phyloP scores from a whole-genome alignment of 2,888 invertebrate genomes.

The Eupithecia abbreviata region DNA sequence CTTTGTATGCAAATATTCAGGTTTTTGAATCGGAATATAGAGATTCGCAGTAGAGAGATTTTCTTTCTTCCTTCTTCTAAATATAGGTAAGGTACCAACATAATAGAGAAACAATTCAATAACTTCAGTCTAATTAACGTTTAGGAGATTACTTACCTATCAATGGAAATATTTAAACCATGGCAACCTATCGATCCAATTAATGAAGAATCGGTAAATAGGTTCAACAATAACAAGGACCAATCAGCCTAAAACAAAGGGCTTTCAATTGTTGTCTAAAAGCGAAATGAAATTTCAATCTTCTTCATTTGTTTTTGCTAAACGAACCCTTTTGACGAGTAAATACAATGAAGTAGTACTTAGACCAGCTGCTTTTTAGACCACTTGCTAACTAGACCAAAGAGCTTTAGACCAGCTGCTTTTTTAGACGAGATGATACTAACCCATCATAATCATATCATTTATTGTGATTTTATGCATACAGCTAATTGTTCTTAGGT shows the following conservation, averaged over 20 bases:
- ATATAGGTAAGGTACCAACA: neutral
- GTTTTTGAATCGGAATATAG: too few relatives aligned
- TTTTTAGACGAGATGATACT: too few relatives aligned
- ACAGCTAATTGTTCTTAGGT: too few relatives aligned
- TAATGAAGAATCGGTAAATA: slow-evolving; percentile 13
- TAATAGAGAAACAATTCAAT: neutral
- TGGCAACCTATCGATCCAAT: slow-evolving; percentile 31
- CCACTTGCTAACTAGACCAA: too few relatives aligned
- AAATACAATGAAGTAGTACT: too few relatives aligned
- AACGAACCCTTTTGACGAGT: neutral
- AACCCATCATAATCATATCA: too few relatives aligned
- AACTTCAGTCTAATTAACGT: slow-evolving; percentile 24
- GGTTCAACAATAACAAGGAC: neutral
- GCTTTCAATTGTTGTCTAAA: slow-evolving; percentile 16
- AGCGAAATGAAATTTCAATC: neutral
- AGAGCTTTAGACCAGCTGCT: too few relatives aligned
- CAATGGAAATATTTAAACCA: slow-evolving; percentile 25
- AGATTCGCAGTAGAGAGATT: too few relatives aligned
- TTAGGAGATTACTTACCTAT: slow-evolving; percentile 12
- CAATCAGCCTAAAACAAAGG: neutral
- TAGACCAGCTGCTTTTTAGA: too few relatives aligned
- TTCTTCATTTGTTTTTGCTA: neutral
- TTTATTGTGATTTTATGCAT: too few relatives aligned
- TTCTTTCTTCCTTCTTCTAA: neutral
- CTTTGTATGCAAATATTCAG: too few relatives aligned